Evolutionary conservation across 2,113 vertebrate genomes (phyloP).

Genomic region (Apaloderma vittatum): DNA sequence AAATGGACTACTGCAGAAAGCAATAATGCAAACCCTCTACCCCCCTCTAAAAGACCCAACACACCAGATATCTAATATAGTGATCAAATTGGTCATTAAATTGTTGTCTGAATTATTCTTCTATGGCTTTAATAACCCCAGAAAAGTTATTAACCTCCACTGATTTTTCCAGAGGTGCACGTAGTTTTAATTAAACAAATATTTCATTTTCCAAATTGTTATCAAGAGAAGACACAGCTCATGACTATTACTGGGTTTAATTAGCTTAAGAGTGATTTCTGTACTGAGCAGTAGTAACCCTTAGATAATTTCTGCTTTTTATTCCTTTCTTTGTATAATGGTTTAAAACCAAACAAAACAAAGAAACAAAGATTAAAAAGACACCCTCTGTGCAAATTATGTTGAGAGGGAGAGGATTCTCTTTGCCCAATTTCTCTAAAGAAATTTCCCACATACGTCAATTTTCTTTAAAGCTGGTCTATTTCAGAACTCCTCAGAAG

Average conservation of each 20-base stretch:
- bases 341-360: background rate
- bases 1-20: background rate
- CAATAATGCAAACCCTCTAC: background rate
- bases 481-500: background rate
- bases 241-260: constrained; percentile 15
- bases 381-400: fast-evolving
- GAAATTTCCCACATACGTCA: background rate
- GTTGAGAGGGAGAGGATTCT: background rate
- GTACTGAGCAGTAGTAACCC: background rate
- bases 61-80: background rate
- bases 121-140: constrained; percentile 10
- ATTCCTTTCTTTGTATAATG: background rate
- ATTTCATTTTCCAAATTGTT: constrained; percentile 37
- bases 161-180: constrained; percentile 10
- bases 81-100: background rate
- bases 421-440: background rate
- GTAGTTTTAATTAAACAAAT: constrained; percentile 57
- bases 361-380: background rate
- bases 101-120: constrained; percentile 2
- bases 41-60: fast-evolving
- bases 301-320: background rate
- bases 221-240: background rate
- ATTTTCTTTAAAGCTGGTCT: background rate
- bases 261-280: constrained; percentile 33
- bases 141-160: constrained; percentile 26